Evolutionary conservation across 64 coral and sea anemone species (phyloP).

Genomic region (Anthopleura sola): DNA sequence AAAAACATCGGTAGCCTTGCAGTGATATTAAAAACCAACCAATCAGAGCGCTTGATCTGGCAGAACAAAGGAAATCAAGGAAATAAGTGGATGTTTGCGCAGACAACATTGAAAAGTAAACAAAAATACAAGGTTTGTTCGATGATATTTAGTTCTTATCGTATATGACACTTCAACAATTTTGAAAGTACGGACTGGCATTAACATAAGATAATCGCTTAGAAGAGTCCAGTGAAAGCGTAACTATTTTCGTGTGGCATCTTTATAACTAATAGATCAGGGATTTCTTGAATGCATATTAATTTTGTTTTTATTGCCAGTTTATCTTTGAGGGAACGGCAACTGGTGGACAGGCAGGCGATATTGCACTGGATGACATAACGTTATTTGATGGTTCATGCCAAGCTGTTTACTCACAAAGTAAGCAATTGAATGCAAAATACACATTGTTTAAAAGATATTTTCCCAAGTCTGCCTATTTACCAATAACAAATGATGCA

Average conservation of each 20-base stretch:
- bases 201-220: no score
- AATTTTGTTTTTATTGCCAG: not conserved
- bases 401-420: not conserved
- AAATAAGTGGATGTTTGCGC: conserved; percentile 9
- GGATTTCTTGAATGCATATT: no score
- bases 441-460: no score
- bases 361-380: conserved; percentile 11
- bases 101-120: not conserved
- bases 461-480: no score
- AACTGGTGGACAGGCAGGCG: not conserved
- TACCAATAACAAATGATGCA: no score
- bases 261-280: no score
- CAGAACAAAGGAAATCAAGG: not conserved
- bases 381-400: not conserved
- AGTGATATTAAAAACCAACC: conserved; percentile 19
- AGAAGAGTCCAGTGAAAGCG: no score
- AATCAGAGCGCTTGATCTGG: conserved; percentile 15
- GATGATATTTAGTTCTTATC: no score
- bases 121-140: conserved; percentile 10
- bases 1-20: not conserved
- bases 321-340: not conserved
- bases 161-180: no score
- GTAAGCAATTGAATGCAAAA: no score
- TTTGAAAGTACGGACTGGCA: no score
- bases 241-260: no score